phyloP scores from a whole-genome alignment of 2,113 vertebrate species.

The Hippocampus zosterae region DNA sequence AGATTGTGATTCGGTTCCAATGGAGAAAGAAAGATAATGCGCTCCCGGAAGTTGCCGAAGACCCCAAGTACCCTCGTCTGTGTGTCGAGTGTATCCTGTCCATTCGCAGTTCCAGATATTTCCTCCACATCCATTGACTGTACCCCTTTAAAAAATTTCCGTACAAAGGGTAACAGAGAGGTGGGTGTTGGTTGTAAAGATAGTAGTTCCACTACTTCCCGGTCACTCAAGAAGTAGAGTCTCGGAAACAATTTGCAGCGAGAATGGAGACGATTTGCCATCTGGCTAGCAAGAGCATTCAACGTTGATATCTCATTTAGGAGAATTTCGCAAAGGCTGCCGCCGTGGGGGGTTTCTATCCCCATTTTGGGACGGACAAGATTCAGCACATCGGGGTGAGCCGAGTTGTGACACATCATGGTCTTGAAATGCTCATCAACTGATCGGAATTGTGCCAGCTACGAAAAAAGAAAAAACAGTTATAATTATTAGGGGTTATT shows the following conservation, averaged over 20 bases:
- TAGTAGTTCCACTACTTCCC: conserved; percentile 73
- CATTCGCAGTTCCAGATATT: conserved; percentile 7
- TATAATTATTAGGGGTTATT: too few species aligned
- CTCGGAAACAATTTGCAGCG: conserved; percentile 71
- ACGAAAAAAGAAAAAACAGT: conserved; percentile 8
- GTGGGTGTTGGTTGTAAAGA: conserved; percentile 51
- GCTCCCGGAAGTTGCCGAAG: conserved; percentile 67
- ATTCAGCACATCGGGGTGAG: conserved; percentile 68
- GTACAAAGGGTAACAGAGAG: conserved; percentile 62
- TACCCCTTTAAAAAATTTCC: conserved; percentile 75
- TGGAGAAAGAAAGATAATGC: conserved; percentile 59
- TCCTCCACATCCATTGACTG: conserved; percentile 53
- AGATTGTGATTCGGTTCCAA: conserved; percentile 56
- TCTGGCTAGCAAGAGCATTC: conserved; percentile 68
- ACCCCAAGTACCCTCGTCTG: conserved; percentile 58
- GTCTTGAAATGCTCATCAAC: conserved; percentile 71
- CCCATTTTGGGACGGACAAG: conserved; percentile 49
- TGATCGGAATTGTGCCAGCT: conserved; percentile 70
- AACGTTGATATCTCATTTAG: conserved; percentile 63
- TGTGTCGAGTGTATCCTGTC: conserved; percentile 13
- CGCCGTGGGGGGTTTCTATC: conserved; percentile 50
- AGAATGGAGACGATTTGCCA: conserved; percentile 61
- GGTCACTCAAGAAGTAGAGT: conserved; percentile 79
- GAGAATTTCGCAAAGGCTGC: conserved; percentile 58
- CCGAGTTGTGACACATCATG: conserved; percentile 63